Conservation (phyloP, 2,113 vertebrate genomes). For the Clarias magur region DNA sequence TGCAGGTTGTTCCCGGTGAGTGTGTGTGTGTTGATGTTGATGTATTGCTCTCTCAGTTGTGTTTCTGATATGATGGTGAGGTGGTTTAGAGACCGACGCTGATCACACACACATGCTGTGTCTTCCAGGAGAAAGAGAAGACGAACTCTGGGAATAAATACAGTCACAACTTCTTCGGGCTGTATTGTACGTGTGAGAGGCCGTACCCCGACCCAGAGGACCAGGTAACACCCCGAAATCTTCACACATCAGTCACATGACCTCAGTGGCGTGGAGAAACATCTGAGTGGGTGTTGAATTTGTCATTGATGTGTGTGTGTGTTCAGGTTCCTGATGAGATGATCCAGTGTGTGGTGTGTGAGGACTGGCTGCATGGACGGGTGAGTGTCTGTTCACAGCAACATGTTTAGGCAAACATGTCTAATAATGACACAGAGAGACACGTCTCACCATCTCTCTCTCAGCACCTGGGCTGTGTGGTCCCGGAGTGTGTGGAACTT, state of each 20-base stretch:
- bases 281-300: too few species aligned
- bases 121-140: constrained; percentile 84
- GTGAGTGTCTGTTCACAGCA: constrained; percentile 70
- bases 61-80: neutral
- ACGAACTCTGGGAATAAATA: constrained; percentile 90
- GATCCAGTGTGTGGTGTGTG: constrained; percentile 97
- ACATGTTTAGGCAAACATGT: neutral
- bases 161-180: constrained; percentile 93
- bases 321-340: constrained; percentile 87
- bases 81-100: constrained; percentile 48
- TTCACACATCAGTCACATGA: neutral
- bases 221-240: constrained; percentile 74
- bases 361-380: constrained; percentile 98
- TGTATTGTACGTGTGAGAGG: constrained; percentile 91
- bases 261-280: neutral
- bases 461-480: constrained; percentile 85
- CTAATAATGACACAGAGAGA: neutral
- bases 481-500: constrained; percentile 88
- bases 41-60: neutral
- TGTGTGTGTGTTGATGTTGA: constrained; percentile 51
- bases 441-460: constrained; percentile 3
- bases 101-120: neutral
- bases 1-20: constrained; percentile 93
- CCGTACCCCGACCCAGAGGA: constrained; percentile 98
- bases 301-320: neutral